Base-by-base conservation (phyloP, 1,140 invertebrate genomes). In the Potamilus streckersoni region DNA sequence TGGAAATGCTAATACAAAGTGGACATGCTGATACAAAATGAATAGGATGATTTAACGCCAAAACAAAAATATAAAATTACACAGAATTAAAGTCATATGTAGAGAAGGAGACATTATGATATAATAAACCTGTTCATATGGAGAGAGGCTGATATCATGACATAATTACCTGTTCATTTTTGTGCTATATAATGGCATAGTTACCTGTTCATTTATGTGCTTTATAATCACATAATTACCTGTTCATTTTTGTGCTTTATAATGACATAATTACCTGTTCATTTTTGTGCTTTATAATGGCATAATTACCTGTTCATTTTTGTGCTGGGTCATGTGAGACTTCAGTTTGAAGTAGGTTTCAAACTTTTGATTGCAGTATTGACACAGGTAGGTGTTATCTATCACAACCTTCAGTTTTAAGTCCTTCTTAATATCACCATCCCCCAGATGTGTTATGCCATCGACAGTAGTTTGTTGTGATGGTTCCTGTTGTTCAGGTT, bases 371-470 rank as follows among this genome's bases (percentile, higher is more conserved):
- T 83, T 81, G 87, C 92, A 93, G 80, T 91, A 92, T 73, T 92
- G 91, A 81, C 92, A 93, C n/a, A 90, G 84, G 83, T 92, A 92
- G 0, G 91, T 90, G 77, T 90, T 91, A 81, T 92, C 91, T 55
- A 91, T 84, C n/a, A 91, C 89, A 82, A 90, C 91, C 85, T 89
- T 91, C 49, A 88, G 76, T 58, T 84, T 86, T 19, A 61, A 38
- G n/a, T 73, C 66, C 19, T 66, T 49, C 38, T 49, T 49, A 49
- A 49, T 49, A 49, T 49, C 38, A 49, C 5, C 11, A 8, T 49
- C 38, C 38, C 38, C 38, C 38, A 49, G 38, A 6, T 49, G 38
- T 49, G 38, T 49, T 11, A 49, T 49, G 11, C 38, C 38, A 49
- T 49, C 6, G 0, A 49, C 6, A 49, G 38, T 11, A 49, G 6